These are phyloP conservation scores for Tanytarsus gracilentus DNA, from an alignment of 2,888 invertebrate species.

Conservation along the genomic window DNA sequence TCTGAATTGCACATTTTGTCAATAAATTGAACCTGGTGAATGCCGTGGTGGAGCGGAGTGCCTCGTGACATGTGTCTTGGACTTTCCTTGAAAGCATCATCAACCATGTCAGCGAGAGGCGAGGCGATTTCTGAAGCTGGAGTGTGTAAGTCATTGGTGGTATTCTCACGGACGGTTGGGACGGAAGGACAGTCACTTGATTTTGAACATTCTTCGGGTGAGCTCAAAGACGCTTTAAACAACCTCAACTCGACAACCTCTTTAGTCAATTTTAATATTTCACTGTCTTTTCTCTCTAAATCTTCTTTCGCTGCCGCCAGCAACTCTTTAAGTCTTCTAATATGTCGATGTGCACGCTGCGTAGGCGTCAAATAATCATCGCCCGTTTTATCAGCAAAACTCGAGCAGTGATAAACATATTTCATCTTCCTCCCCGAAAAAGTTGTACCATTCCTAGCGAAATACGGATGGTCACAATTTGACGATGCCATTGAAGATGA, in stretches of 20 bases:
- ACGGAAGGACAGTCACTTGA: constrained; percentile 56
- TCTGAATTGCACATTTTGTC: constrained; percentile 41
- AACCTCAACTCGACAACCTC: constrained; percentile 72
- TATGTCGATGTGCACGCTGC: constrained; percentile 72
- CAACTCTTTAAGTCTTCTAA: constrained; percentile 62
- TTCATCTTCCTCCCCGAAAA: constrained; percentile 62
- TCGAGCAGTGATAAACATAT: constrained; percentile 78
- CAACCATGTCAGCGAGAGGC: constrained; percentile 47
- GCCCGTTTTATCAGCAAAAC: constrained; percentile 64
- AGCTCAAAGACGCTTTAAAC: constrained; percentile 69
- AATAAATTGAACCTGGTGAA: constrained; percentile 42
- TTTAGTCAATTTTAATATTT: constrained; percentile 62
- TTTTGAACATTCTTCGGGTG: constrained; percentile 71
- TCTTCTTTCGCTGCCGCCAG: constrained; percentile 65
- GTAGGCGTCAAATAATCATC: constrained; percentile 83
- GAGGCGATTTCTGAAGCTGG: constrained; percentile 48
- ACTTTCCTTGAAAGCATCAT: constrained; percentile 43
- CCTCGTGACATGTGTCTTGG: constrained; percentile 36
- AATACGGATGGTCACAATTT: constrained; percentile 67
- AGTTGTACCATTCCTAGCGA: constrained; percentile 63
- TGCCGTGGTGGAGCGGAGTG: constrained; percentile 37
- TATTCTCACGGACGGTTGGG: constrained; percentile 59
- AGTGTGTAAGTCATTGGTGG: constrained; percentile 47
- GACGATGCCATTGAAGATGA: constrained; percentile 65
- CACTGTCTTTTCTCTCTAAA: constrained; percentile 71